phyloP scores from a whole-genome alignment of 2,888 invertebrate species.

The Dynastes maya region DNA sequence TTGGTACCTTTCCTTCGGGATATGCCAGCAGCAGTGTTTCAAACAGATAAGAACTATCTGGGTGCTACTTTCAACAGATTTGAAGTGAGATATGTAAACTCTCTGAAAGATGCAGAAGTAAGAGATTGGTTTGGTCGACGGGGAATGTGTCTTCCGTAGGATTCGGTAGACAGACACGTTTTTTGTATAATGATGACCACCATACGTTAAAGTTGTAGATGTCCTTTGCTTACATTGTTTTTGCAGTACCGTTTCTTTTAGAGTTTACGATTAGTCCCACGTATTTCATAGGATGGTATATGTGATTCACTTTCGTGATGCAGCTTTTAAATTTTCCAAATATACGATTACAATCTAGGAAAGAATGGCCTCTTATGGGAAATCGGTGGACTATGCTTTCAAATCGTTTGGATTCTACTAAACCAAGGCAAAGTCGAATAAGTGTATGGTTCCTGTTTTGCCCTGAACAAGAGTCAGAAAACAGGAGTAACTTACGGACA shows the following conservation, averaged over 20 bases:
- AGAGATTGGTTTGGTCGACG: background rate
- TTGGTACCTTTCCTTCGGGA: too few relatives aligned
- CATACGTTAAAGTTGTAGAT: slow-evolving; percentile 14
- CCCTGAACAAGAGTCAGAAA: slow-evolving; percentile 43
- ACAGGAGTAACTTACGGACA: slow-evolving; percentile 40
- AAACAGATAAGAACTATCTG: too few relatives aligned
- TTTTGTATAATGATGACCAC: background rate
- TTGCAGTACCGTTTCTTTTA: background rate
- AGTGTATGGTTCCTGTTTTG: slow-evolving; percentile 41
- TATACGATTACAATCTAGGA: slow-evolving; percentile 38
- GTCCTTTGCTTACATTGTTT: slow-evolving; percentile 13
- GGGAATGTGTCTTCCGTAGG: slow-evolving; percentile 18
- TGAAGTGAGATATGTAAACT: slow-evolving; percentile 36
- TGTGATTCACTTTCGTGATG: slow-evolving; percentile 36
- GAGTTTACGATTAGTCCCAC: slow-evolving; percentile 27
- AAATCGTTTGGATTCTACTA: slow-evolving; percentile 34
- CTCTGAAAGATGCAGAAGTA: slow-evolving; percentile 27
- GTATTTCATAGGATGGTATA: slow-evolving; percentile 19
- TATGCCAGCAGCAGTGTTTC: background rate
- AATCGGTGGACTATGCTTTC: slow-evolving; percentile 25
- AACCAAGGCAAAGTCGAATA: slow-evolving; percentile 35
- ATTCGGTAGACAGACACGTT: background rate
- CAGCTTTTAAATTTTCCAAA: slow-evolving; percentile 33
- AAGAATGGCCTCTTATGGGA: slow-evolving; percentile 32
- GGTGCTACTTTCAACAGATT: slow-evolving; percentile 8